phyloP scores from a whole-genome alignment of 2,797 vertebrate genomes.

The Diglossa cyanea region DNA sequence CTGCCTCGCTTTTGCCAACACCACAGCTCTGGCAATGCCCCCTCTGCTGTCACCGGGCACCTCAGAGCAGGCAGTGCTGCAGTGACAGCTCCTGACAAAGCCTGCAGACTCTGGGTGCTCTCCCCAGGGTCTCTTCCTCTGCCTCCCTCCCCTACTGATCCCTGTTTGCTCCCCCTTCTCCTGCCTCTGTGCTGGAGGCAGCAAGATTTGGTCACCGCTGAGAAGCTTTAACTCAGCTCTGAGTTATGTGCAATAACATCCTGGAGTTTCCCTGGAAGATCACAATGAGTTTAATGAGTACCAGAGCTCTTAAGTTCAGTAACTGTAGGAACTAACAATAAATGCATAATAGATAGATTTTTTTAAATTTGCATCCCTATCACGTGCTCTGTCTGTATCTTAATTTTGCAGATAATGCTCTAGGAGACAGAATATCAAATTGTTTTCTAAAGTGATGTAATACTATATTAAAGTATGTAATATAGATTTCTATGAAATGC shows the following conservation, averaged over 20 bases:
- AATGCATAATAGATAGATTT: not conserved
- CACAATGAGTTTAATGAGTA: not conserved
- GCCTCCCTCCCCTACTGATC: not conserved
- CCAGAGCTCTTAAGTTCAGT: not conserved
- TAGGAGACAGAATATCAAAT: not conserved
- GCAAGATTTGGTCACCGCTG: not conserved
- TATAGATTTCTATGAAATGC: not conserved
- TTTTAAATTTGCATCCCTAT: not conserved
- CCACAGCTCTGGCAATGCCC: not conserved
- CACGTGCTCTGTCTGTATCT: not conserved
- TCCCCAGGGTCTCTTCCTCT: not conserved
- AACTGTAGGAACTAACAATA: not conserved
- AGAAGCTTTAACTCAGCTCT: not conserved
- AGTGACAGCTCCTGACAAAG: not conserved
- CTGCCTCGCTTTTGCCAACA: not conserved
- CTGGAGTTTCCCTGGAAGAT: not conserved
- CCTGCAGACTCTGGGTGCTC: not conserved
- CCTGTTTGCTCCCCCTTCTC: not conserved
- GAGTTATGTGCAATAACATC: not conserved
- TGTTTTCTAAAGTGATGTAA: not conserved
- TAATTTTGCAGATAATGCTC: not conserved
- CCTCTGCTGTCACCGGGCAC: not conserved
- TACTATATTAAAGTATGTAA: not conserved
- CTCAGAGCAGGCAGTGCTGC: not conserved
- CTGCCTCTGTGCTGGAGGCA: not conserved